These are phyloP conservation scores for Drosophila oshimai DNA, from an alignment of 1,140 invertebrate genomes.

Conservation along the genomic window DNA sequence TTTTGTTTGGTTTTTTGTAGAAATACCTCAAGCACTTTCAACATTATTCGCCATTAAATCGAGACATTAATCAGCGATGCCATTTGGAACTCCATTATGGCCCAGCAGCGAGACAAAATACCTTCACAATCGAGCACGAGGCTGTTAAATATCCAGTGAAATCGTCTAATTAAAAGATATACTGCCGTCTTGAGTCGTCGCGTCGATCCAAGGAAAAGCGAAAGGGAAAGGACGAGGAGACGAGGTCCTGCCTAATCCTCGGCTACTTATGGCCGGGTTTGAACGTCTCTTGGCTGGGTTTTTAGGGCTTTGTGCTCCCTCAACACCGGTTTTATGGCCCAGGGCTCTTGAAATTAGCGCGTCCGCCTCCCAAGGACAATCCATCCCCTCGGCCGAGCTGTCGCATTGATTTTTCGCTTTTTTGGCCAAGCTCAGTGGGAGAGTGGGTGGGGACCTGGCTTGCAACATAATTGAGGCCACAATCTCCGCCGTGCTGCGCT, in stretches of 20 bases:
- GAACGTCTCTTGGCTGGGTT: constrained; percentile 46
- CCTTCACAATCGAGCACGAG: constrained; percentile 33
- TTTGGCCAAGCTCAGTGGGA: constrained; percentile 18
- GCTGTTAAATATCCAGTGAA: constrained; percentile 43
- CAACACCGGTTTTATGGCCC: constrained; percentile 53
- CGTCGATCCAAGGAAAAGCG: not conserved
- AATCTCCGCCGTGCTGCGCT: constrained; percentile 44
- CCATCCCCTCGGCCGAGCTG: not conserved
- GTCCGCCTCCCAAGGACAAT: constrained; percentile 36
- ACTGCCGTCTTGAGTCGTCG: constrained; percentile 29
- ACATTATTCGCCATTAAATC: constrained; percentile 31
- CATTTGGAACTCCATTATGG: constrained; percentile 27
- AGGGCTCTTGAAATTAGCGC: constrained; percentile 56
- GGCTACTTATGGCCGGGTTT: constrained; percentile 48
- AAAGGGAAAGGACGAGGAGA: constrained; percentile 1
- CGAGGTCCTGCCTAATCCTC: constrained; percentile 39
- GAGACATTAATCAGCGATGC: constrained; percentile 43
- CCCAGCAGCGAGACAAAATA: constrained; percentile 18
- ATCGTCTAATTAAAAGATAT: constrained; percentile 58
- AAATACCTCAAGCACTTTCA: constrained; percentile 1
- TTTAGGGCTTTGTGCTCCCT: constrained; percentile 53
- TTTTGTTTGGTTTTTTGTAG: not conserved
- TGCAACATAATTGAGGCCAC: constrained; percentile 59
- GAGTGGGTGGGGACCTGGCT: not conserved
- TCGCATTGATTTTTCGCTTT: constrained; percentile 56